Conservation (phyloP, 1,140 invertebrate genomes). For the Agrilus planipennis region DNA sequence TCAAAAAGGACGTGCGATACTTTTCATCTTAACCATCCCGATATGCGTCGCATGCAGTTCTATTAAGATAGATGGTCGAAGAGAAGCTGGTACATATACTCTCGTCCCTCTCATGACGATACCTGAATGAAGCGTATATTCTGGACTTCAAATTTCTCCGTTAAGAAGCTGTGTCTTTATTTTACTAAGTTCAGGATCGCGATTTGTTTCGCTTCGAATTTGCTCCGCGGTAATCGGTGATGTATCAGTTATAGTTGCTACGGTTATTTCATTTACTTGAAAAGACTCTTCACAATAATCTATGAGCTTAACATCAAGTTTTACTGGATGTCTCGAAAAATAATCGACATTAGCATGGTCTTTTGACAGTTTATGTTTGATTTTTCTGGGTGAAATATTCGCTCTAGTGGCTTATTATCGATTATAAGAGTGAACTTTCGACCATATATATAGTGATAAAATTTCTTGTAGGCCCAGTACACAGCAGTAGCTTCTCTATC, state of each 20-base stretch:
- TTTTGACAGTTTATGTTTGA: slow-evolving; percentile 22
- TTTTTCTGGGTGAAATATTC: slow-evolving; percentile 32
- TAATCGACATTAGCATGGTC: slow-evolving; percentile 6
- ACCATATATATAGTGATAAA: slow-evolving; percentile 41
- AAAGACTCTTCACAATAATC: neutral
- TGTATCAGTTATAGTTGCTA: slow-evolving; percentile 8
- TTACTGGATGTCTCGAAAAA: neutral
- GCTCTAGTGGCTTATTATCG: slow-evolving; percentile 39
- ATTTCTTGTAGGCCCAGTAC: slow-evolving; percentile 36
- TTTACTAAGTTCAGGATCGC: neutral
- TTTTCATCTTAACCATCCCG: slow-evolving; percentile 23
- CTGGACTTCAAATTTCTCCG: neutral
- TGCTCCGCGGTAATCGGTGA: slow-evolving; percentile 7
- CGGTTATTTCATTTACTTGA: slow-evolving; percentile 3
- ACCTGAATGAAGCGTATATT: neutral
- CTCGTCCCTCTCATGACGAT: neutral
- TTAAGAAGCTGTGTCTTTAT: neutral
- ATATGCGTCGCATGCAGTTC: slow-evolving; percentile 11
- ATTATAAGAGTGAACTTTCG: slow-evolving; percentile 34
- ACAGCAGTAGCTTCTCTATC: slow-evolving; percentile 42
- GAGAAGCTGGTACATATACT: neutral
- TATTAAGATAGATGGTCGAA: neutral
- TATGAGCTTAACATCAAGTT: too few species aligned
- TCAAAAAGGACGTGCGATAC: slow-evolving; percentile 17
- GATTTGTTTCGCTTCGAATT: neutral